Percentiles rank a stretch among this genome's conserved stretches.
These are phyloP conservation scores for Glaucomys volans DNA, from an alignment of 2,113 vertebrate genomes.

Conservation along the genomic window DNA sequence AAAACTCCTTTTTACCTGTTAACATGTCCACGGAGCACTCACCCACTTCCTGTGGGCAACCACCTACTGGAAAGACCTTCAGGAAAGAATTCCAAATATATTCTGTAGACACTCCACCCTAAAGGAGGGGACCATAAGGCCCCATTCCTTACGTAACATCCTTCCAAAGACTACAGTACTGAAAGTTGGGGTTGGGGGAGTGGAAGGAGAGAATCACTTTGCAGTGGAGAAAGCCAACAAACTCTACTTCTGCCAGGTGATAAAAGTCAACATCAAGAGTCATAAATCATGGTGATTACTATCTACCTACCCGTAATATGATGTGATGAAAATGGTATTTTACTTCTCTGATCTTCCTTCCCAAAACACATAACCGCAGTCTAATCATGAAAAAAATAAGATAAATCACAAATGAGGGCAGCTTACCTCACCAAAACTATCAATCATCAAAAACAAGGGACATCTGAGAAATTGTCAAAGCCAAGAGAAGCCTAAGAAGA, in stretches of 20 bases:
- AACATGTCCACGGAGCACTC: background rate
- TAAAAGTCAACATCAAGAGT: slow-evolving; percentile 16
- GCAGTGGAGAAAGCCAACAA: background rate
- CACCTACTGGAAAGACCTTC: slow-evolving; percentile 7
- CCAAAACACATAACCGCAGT: background rate
- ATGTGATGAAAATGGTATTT: slow-evolving; percentile 32
- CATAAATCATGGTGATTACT: background rate
- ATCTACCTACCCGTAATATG: background rate
- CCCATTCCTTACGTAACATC: background rate
- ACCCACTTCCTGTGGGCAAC: background rate
- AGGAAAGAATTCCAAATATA: slow-evolving; percentile 44
- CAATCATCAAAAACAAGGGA: slow-evolving; percentile 30
- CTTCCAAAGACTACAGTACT: background rate
- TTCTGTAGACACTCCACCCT: background rate
- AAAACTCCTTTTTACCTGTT: background rate
- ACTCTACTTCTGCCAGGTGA: background rate
- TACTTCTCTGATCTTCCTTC: slow-evolving; percentile 24
- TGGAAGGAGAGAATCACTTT: background rate
- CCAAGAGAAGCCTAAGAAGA: background rate
- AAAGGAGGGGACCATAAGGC: background rate
- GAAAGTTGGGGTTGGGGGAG: background rate
- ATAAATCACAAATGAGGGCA: background rate
- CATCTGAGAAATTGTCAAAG: slow-evolving; percentile 45
- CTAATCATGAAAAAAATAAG: slow-evolving; percentile 46
- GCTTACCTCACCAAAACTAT: background rate